These are phyloP conservation scores for Nothocercus julius DNA, from an alignment of 2,113 vertebrate species.

Conservation along the genomic window DNA sequence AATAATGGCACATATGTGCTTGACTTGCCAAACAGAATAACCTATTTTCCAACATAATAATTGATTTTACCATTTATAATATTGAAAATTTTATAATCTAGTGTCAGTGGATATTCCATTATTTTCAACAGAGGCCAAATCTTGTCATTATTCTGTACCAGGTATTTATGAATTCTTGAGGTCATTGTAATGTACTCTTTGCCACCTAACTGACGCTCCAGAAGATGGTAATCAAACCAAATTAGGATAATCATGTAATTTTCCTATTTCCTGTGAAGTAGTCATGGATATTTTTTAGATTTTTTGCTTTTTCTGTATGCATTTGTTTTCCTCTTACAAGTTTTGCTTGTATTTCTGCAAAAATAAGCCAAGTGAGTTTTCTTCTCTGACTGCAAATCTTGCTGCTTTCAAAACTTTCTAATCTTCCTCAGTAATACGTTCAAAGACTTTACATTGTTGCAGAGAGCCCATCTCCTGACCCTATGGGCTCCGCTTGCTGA, in stretches of 20 bases:
- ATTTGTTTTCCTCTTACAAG: not conserved
- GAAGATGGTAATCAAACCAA: not conserved
- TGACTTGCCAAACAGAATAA: not conserved
- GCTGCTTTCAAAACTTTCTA: not conserved
- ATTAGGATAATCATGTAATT: not conserved
- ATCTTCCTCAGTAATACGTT: not conserved
- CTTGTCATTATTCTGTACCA: not conserved
- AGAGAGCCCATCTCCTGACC: not conserved
- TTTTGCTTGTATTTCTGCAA: not conserved
- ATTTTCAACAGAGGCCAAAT: not conserved
- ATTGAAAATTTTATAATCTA: not conserved
- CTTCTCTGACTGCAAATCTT: not conserved
- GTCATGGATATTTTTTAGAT: not conserved
- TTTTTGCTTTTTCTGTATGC: not conserved
- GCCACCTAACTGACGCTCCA: not conserved
- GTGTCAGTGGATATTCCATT: not conserved
- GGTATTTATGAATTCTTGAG: not conserved
- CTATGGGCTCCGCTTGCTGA: not conserved
- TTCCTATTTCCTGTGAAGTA: not conserved
- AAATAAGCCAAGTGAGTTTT: not conserved
- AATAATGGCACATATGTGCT: not conserved
- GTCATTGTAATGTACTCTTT: not conserved
- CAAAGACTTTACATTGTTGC: not conserved
- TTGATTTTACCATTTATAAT: not conserved
- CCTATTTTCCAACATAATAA: not conserved